These are phyloP conservation scores for Pogonomyrmex barbatus DNA, from an alignment of 1,140 invertebrate genomes.

Conservation along the genomic window DNA sequence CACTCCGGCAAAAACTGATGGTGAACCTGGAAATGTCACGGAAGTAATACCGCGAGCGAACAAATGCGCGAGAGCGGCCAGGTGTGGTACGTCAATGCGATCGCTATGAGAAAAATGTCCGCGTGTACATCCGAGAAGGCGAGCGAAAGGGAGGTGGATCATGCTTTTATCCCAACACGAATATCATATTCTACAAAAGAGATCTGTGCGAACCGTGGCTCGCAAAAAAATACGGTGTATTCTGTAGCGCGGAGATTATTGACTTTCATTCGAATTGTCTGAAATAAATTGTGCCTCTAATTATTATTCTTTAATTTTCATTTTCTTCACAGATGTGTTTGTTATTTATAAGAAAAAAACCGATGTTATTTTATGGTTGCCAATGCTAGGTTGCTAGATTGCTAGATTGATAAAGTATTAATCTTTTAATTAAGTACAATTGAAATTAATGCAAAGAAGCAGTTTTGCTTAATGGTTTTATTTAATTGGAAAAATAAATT, in stretches of 20 bases:
- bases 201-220: not conserved
- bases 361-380: not conserved
- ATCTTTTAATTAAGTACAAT: not conserved
- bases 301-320: not conserved
- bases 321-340: too few species aligned
- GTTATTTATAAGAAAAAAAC: not conserved
- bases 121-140: constrained; percentile 11
- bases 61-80: constrained; percentile 9
- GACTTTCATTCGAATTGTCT: not conserved
- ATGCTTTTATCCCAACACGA: not conserved
- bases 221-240: not conserved
- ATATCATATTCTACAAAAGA: not conserved
- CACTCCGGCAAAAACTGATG: not conserved
- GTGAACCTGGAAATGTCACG: constrained; percentile 26
- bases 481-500: not conserved
- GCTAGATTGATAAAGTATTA: not conserved
- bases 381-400: not conserved
- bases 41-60: constrained; percentile 8
- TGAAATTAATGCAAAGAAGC: not conserved
- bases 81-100: constrained; percentile 11
- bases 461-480: not conserved
- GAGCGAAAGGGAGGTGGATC: not conserved
- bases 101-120: constrained; percentile 6
- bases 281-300: not conserved
- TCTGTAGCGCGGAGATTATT: not conserved